A percentile compares a stretch with the other conserved stretches of the same genome.
These are phyloP conservation scores for Schizaphis graminum DNA, from an alignment of 2,888 invertebrate species.

Conservation along the genomic window DNA sequence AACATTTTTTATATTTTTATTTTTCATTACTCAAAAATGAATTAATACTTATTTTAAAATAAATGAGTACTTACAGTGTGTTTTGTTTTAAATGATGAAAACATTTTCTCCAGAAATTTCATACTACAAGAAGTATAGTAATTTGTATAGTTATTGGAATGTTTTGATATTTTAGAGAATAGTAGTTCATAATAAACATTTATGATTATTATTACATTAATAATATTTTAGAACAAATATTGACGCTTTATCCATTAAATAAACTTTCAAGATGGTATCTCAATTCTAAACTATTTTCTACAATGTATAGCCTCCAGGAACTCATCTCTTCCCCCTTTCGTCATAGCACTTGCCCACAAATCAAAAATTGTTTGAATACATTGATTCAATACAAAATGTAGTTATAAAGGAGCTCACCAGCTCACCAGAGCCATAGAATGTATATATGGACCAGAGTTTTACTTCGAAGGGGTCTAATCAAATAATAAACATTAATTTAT, in stretches of 20 bases:
- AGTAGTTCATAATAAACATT: background rate
- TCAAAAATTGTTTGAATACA: background rate
- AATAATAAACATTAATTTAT: background rate
- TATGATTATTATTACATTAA: background rate
- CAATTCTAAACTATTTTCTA: background rate
- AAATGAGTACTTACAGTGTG: background rate
- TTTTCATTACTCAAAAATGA: background rate
- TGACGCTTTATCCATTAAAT: background rate
- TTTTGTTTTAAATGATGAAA: background rate
- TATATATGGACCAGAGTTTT: background rate
- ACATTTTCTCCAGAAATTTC: background rate
- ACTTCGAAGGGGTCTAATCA: background rate
- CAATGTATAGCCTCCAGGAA: background rate
- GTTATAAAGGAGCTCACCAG: background rate
- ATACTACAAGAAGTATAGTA: background rate
- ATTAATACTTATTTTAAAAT: background rate
- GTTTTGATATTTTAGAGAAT: background rate
- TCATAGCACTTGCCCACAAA: background rate
- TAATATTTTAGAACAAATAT: constrained; percentile 14
- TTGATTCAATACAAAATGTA: background rate
- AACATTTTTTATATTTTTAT: background rate
- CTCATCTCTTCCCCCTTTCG: background rate
- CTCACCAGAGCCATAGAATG: background rate
- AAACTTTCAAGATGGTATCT: background rate
- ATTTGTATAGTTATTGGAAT: background rate